A percentile compares a stretch with the other conserved stretches of the same genome.
Conservation (phyloP, 2,113 vertebrate genomes). For the Gila orcuttii region DNA sequence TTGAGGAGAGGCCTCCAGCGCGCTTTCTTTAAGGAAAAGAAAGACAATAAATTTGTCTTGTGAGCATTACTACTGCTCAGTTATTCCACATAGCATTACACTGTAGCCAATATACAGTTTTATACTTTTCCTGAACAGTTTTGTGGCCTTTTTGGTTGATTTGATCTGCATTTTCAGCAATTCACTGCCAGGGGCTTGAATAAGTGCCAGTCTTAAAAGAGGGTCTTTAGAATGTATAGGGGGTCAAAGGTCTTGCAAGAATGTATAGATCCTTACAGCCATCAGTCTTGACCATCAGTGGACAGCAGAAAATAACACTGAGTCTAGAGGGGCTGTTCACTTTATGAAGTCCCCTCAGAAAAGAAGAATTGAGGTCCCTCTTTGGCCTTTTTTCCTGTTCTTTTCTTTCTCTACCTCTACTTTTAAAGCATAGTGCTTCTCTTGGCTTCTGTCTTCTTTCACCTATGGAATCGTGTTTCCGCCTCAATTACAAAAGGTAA, state of each 20-base stretch:
- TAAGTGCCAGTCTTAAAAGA: slow-evolving; percentile 53
- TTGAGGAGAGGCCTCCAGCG: slow-evolving; percentile 51
- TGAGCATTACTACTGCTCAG: slow-evolving; percentile 30
- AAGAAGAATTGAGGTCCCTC: slow-evolving; percentile 47
- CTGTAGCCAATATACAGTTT: slow-evolving; percentile 29
- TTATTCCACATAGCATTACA: slow-evolving; percentile 21
- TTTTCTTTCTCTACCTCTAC: slow-evolving; percentile 42
- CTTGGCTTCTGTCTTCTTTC: slow-evolving; percentile 24
- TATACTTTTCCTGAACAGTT: slow-evolving; percentile 11
- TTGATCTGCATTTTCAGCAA: slow-evolving; percentile 36
- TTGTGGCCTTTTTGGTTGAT: slow-evolving; percentile 23
- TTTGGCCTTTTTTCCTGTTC: slow-evolving; percentile 29
- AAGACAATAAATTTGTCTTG: slow-evolving; percentile 52
- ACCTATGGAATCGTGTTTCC: neutral
- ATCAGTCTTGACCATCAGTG: slow-evolving; percentile 54
- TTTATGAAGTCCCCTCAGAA: slow-evolving; percentile 56
- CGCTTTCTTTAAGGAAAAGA: slow-evolving; percentile 50
- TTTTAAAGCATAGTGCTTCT: slow-evolving; percentile 42
- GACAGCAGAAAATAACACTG: slow-evolving; percentile 51
- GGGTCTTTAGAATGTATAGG: slow-evolving; percentile 59
- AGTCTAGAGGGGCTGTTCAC: slow-evolving; percentile 45
- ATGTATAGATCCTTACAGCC: slow-evolving; percentile 54
- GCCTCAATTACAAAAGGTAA: neutral
- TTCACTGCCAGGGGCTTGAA: slow-evolving; percentile 52
- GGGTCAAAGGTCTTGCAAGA: slow-evolving; percentile 68